Conservation (phyloP, 1,140 invertebrate genomes). For the Vanessa atalanta region DNA sequence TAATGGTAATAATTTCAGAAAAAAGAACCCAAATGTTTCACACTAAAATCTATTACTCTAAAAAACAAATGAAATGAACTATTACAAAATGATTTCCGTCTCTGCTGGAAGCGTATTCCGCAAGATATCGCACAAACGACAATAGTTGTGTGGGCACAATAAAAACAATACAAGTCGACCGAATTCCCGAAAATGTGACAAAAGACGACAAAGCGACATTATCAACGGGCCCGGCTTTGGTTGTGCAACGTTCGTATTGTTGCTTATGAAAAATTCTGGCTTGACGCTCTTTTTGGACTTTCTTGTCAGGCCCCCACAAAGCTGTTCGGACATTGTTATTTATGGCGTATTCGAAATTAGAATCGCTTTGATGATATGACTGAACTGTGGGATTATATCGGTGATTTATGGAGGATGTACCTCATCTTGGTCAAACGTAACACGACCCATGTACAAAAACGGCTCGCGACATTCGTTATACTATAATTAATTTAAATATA, state of each 20-base stretch:
- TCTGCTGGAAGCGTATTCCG: slow-evolving; percentile 21
- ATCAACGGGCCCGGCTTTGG: slow-evolving; percentile 18
- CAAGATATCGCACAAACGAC: slow-evolving; percentile 39
- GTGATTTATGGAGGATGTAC: too few species aligned
- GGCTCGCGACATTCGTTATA: too few species aligned
- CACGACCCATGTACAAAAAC: too few species aligned
- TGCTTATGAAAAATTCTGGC: slow-evolving; percentile 18
- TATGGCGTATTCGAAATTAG: slow-evolving; percentile 10
- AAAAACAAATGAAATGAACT: background rate
- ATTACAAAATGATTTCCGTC: background rate
- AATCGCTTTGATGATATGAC: slow-evolving; percentile 11
- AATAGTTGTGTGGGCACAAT: slow-evolving; percentile 28
- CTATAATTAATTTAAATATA: too few species aligned
- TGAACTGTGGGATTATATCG: background rate
- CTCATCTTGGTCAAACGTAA: background rate
- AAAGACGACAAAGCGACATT: slow-evolving; percentile 28
- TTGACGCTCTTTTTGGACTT: slow-evolving; percentile 19
- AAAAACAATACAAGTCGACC: slow-evolving; percentile 32
- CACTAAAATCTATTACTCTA: too few species aligned
- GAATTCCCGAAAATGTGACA: slow-evolving; percentile 31
- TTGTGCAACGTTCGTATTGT: slow-evolving; percentile 15
- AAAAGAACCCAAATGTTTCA: too few species aligned
- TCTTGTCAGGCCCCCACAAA: slow-evolving; percentile 9
- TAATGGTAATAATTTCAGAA: too few species aligned
- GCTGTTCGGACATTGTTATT: slow-evolving; percentile 8